Evolutionary conservation across 2,113 vertebrate genomes (phyloP).

Genomic region (Psittacus erithacus): DNA sequence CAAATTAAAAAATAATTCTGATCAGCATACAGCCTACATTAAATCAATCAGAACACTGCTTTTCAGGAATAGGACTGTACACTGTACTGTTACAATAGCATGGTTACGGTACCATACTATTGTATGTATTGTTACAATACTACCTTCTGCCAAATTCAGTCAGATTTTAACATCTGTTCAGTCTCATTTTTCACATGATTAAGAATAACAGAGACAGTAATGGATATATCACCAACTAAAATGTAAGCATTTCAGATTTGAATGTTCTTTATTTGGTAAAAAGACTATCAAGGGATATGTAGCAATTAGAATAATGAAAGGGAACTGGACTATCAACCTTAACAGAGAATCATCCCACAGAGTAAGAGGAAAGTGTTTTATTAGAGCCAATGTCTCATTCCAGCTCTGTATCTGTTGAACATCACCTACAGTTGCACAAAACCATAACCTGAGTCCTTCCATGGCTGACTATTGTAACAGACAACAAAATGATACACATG

Average conservation of each 20-base stretch:
- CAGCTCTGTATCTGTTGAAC: background rate
- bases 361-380: background rate
- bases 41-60: background rate
- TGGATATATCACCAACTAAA: background rate
- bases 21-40: background rate
- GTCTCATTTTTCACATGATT: background rate
- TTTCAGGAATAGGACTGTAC: background rate
- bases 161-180: background rate
- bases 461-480: background rate
- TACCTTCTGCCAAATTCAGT: background rate
- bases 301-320: conserved; percentile 3
- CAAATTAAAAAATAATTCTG: background rate
- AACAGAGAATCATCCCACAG: background rate
- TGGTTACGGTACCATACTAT: background rate
- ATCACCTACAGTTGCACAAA: background rate
- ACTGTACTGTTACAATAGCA: background rate
- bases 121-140: background rate
- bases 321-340: background rate
- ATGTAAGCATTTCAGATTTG: background rate
- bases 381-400: background rate
- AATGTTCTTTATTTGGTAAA: conserved; percentile 13
- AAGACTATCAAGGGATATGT: background rate
- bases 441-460: background rate
- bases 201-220: background rate
- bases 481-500: background rate